These are phyloP conservation scores for Heliconius congener DNA, from an alignment of 1,140 invertebrate species.

Conservation along the genomic window DNA sequence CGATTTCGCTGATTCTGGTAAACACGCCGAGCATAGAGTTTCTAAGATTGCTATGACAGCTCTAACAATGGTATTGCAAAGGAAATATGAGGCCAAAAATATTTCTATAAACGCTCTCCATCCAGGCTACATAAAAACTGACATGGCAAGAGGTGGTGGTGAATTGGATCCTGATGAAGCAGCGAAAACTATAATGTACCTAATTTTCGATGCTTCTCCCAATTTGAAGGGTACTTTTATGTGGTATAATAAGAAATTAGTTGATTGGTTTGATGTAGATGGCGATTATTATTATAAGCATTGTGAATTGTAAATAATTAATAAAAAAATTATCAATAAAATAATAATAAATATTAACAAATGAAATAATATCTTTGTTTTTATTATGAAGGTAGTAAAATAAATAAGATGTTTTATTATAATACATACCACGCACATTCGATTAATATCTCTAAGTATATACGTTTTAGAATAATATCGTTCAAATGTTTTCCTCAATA, in stretches of 20 bases:
- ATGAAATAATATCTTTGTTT: neutral
- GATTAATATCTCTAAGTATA: neutral
- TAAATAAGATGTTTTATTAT: neutral
- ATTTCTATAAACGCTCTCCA: slow-evolving; percentile 72
- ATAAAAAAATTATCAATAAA: neutral
- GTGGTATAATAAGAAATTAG: slow-evolving; percentile 61
- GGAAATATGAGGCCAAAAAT: slow-evolving; percentile 56
- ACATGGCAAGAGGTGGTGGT: slow-evolving; percentile 59
- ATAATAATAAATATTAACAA: neutral
- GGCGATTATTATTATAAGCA: slow-evolving; percentile 64
- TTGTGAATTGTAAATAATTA: slow-evolving; percentile 28
- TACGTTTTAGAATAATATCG: neutral
- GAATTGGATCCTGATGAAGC: slow-evolving; percentile 56
- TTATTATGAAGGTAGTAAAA: neutral
- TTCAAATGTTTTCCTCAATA: slow-evolving; percentile 2
- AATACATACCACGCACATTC: neutral
- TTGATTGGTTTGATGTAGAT: slow-evolving; percentile 68
- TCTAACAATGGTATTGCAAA: slow-evolving; percentile 82
- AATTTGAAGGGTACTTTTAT: slow-evolving; percentile 67
- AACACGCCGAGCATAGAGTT: slow-evolving; percentile 84
- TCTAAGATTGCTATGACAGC: slow-evolving; percentile 88
- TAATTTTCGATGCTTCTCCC: slow-evolving; percentile 64
- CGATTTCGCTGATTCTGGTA: slow-evolving; percentile 83
- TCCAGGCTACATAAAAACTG: slow-evolving; percentile 64
- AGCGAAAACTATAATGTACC: slow-evolving; percentile 57